A percentile compares a stretch with the other conserved stretches of the same genome.
These are phyloP conservation scores for Stenoptilia bipunctidactyla DNA, from an alignment of 2,888 invertebrate species.

Conservation along the genomic window DNA sequence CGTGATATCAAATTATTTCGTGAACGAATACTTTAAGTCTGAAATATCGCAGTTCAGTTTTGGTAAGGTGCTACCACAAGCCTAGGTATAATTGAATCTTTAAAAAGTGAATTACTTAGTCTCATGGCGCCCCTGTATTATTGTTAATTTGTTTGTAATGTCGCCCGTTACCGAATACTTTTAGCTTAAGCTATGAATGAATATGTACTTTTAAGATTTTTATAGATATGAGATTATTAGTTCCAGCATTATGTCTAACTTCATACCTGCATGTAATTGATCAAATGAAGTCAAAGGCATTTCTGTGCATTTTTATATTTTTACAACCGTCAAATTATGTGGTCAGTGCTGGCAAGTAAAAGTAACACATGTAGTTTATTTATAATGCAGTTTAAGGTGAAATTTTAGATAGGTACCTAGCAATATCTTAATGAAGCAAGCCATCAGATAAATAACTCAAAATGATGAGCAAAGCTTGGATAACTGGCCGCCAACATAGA, in stretches of 20 bases:
- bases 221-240: constrained; percentile 24
- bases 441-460: constrained; percentile 45
- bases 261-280: background rate
- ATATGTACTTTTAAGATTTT: constrained; percentile 40
- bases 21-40: constrained; percentile 57
- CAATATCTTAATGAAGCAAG: constrained; percentile 22
- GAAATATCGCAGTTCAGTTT: constrained; percentile 62
- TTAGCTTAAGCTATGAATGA: constrained; percentile 48
- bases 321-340: background rate
- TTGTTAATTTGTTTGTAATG: constrained; percentile 67
- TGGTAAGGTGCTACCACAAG: constrained; percentile 66
- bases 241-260: too few species aligned
- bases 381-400: background rate
- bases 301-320: constrained; percentile 27
- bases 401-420: background rate
- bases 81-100: constrained; percentile 22
- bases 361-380: background rate
- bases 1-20: constrained; percentile 48
- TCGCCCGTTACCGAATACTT: constrained; percentile 67
- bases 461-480: constrained; percentile 51
- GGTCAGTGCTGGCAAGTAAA: constrained; percentile 1
- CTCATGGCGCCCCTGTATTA: constrained; percentile 44
- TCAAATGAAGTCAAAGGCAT: constrained; percentile 29
- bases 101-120: constrained; percentile 30
- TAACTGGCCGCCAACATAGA: constrained; percentile 34